Base-by-base conservation (phyloP, 2,113 vertebrate species). In the Oryzias woworae region DNA sequence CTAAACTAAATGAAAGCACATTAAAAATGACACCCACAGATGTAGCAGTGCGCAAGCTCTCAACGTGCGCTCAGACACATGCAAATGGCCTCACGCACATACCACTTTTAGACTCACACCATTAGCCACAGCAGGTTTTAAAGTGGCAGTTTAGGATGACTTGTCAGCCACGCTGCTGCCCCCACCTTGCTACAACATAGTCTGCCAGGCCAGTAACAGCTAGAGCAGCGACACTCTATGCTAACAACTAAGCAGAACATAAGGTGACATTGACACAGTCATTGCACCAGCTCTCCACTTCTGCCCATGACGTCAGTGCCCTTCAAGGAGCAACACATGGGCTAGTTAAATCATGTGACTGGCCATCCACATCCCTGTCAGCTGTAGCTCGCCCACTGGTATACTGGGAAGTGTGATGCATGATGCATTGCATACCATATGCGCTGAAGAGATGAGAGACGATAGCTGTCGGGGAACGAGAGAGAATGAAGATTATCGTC, bases 191-290 rank as follows among this genome's bases (percentile, higher is more conserved):
- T 58, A 69, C 71, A 75, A 65, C 85, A 80, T 81, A 78, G 76
- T 80, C 82, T 85, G 81, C 47, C 59, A 54, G 74, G 78, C 82
- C 69, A 72, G 75, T 66, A 75, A 84, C 60, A 59, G 73, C 64
- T 53, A 51, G 72, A 71, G 80, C 65, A 48, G 73, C 49, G 46
- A 75, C 53, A 50, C 75, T 62, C 76, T 57, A 73, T 74, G 71
- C 81, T 78, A 82, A 81, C 81, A 85, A 82, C 84, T 84, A 84
- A 82, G 84, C 85, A 83, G 73, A 87, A 87, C 78, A 73, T 85
- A 80, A 90, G 89, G 85, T 90, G 83, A 89, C 89, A 87, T 87
- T 89, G 85, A 78, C 85, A 73, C 81, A 78, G 79, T 81, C 83
- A 73, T 75, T 82, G 87, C 85, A 69, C 83, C 69, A 73, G 81